Evolutionary conservation across 2,113 vertebrate genomes (phyloP), one percentile per base, ranked within the genome.

Genomic region (Pogona vitticeps): DNA sequence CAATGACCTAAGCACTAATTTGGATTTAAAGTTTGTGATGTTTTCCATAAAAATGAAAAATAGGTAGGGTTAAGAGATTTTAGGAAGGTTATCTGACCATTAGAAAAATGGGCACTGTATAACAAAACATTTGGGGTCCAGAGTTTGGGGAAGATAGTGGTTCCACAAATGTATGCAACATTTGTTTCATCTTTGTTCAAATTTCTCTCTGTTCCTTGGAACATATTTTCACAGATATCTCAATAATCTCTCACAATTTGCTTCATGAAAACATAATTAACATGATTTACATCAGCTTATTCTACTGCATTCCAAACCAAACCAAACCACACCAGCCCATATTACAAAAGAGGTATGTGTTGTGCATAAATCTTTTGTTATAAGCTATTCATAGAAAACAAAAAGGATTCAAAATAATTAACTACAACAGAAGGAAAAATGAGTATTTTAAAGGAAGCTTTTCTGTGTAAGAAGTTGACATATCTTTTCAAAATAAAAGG

Each of bases 1-100:
- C 91, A 92, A 91, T 96, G 95, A 95, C 96, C 96, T 58, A 1
- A 95, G 56, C 0, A 0, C 86, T 95, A 83, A 63, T 85, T 90
- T 93, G 93, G 88, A 88, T 94, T 94, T 46, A 82, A 85, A 92
- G 88, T 75, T 88, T 84, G 93, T 5, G 0, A 93, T 93, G 87
- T 92, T 94, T 88, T 94, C 79, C 86, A 3, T 18, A 91, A 86
- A 84, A 93, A 86, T 87, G 68, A 80, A 87, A 90, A 84, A 73
- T 71, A 87, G 85, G 76, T 28, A 67, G 63, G 33, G 86, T 70
- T 87, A 52, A 91, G 91, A 91, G 83, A 46, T 91, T 87, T 93
- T 80, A 90, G 90, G 78, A 78, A 88, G 58, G 61, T 82, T 88
- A 81, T 80, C 2, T 31, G 87, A 52, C 90, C 58, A 84, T 76